Evolutionary conservation across 2,113 vertebrate species (phyloP).

Genomic region (Pontoporia blainvillei): DNA sequence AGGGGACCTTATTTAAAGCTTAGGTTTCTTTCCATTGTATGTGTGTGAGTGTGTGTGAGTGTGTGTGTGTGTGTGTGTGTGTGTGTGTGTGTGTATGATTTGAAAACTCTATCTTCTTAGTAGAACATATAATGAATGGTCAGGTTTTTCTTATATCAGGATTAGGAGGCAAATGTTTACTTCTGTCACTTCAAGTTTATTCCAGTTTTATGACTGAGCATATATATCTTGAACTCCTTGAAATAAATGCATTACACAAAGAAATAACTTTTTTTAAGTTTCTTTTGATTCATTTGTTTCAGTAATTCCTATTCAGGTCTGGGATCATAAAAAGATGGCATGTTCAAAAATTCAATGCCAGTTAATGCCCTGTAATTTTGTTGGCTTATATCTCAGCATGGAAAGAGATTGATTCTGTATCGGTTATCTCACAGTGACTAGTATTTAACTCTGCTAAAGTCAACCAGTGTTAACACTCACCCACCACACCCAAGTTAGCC

Average conservation of each 20-base stretch:
- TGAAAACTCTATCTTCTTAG: neutral
- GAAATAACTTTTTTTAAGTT: neutral
- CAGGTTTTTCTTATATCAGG: neutral
- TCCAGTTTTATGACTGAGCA: neutral
- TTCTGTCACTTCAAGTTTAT: neutral
- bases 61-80: neutral
- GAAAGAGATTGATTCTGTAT: neutral
- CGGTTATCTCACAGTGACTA: neutral
- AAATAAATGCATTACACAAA: neutral
- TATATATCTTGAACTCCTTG: neutral
- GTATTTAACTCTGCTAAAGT: neutral
- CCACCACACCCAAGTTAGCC: neutral
- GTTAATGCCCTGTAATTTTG: neutral
- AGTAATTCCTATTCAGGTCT: neutral
- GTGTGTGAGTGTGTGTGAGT: neutral
- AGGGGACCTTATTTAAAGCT: neutral
- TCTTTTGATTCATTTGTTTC: conserved; percentile 23
- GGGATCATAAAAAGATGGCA: neutral
- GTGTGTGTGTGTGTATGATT: neutral
- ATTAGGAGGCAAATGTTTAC: neutral
- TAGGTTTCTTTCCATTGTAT: neutral
- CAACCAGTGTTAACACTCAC: neutral
- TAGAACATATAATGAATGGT: neutral
- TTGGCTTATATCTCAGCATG: neutral
- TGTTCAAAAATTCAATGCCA: neutral